phyloP scores from a whole-genome alignment of 2,888 invertebrate genomes.

The Eulithis prunata region DNA sequence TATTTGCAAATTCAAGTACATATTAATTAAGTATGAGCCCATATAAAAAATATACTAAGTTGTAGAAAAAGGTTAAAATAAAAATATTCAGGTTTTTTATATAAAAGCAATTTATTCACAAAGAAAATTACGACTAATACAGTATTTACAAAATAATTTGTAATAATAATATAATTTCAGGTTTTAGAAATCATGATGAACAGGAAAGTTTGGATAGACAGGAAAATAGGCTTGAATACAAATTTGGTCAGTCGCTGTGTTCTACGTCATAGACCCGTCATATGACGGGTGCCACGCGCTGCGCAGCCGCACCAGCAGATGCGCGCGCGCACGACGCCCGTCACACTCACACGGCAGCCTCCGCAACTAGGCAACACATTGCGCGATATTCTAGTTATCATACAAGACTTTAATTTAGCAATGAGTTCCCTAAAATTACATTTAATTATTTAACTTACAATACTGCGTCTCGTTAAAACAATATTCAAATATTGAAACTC shows the following conservation, averaged over 20 bases:
- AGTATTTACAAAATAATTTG: too few relatives aligned
- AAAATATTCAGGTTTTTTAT: slow-evolving; percentile 10
- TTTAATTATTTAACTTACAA: too few relatives aligned
- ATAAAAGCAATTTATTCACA: too few relatives aligned
- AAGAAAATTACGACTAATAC: too few relatives aligned
- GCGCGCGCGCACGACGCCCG: slow-evolving; percentile 64
- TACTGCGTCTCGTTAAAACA: too few relatives aligned
- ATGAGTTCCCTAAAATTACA: too few relatives aligned
- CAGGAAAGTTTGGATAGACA: slow-evolving; percentile 14
- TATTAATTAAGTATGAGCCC: too few relatives aligned
- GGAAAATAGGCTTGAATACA: slow-evolving; percentile 1
- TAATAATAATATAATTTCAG: too few relatives aligned
- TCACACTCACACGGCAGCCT: slow-evolving; percentile 44
- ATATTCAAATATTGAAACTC: too few relatives aligned
- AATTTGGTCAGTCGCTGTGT: slow-evolving; percentile 35
- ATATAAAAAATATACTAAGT: background rate
- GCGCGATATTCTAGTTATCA: background rate
- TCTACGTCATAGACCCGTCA: slow-evolving; percentile 46
- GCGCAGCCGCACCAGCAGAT: slow-evolving; percentile 64
- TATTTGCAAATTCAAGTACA: too few relatives aligned
- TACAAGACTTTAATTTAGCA: background rate
- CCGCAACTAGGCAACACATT: slow-evolving; percentile 13
- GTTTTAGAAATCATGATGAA: slow-evolving; percentile 6
- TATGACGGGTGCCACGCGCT: slow-evolving; percentile 53
- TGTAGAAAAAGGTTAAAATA: slow-evolving; percentile 11